Base-by-base conservation (phyloP, 2,797 vertebrate species). In the Megaceryle alcyon region DNA sequence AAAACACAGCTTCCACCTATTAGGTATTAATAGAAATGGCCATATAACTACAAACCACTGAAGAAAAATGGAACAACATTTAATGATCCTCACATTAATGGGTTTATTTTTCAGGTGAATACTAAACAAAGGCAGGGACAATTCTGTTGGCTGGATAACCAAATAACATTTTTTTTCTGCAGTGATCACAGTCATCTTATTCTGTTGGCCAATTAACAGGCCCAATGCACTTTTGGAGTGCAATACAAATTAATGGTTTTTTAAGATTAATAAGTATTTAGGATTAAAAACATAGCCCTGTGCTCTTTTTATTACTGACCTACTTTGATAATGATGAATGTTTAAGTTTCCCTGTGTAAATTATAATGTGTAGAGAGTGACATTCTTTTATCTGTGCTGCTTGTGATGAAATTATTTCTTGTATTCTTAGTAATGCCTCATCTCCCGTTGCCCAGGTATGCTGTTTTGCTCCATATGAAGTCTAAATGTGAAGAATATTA, bases 141-240 rank as follows among this genome's bases (percentile, higher is more conserved):
- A 29, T 22, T 54, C 28, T 66, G 22, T 63, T 1, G 1, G 12
- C 3, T 44, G 16, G 51, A 29, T 69, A 63, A 59, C 51, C 54
- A 48, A 60, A 56, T 5, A 39, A 17, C 3, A 1, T 20, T 51
- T 48, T 87, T 56, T 39, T 66, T 73, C 71, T 77, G 43, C 0
- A 1, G 10, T 28, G 53, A 73, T 82, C 6, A 15, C 19, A 28
- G 18, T 12, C 7, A 57, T 0, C 0, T 60, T 83, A 19, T 53
- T 70, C 37, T 85, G 10, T 61, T 91, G 79, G 18, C 17, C 28
- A 64, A 12, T 29, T 41, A 69, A 54, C 2, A 6, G 10, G 13
- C 3, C 20, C 25, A 54, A 31, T 39, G 6, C 4, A n/a, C 31
- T 56, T 46, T 35, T 21, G 76, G 28, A 17, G 15, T 22, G 19